phyloP scores from a whole-genome alignment of 2,113 vertebrate genomes.

The Colaptes auratus region DNA sequence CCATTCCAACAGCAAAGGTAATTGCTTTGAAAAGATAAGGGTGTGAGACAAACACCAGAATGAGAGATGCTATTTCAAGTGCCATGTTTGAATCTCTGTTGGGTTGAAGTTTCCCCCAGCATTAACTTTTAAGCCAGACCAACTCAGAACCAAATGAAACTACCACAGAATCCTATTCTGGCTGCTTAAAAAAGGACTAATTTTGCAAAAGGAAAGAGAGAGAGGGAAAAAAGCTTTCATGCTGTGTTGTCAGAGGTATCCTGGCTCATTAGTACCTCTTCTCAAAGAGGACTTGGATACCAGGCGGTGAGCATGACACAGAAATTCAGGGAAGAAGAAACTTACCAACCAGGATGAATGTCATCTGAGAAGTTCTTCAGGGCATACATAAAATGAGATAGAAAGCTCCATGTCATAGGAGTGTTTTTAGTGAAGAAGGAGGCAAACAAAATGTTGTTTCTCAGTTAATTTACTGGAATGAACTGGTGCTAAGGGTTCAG shows the following conservation, averaged over 20 bases:
- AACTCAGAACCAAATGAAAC: too few species aligned
- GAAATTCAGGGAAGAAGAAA: not conserved
- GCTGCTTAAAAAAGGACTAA: not conserved
- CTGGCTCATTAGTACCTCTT: not conserved
- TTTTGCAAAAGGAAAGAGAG: not conserved
- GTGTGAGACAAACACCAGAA: not conserved
- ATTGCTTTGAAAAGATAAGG: not conserved
- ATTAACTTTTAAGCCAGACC: too few species aligned
- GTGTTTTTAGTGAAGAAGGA: not conserved
- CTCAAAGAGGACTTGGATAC: not conserved
- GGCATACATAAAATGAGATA: not conserved
- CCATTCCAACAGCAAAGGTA: not conserved
- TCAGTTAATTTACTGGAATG: not conserved
- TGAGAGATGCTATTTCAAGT: not conserved
- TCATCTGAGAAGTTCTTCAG: not conserved
- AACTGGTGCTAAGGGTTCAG: not conserved
- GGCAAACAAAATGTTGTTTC: not conserved
- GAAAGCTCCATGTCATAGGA: not conserved
- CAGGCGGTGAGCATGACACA: not conserved
- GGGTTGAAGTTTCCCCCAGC: too few species aligned
- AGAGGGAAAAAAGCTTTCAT: not conserved
- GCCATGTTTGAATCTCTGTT: not conserved
- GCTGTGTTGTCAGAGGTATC: not conserved
- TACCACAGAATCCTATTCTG: not conserved
- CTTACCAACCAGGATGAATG: not conserved